Evolutionary conservation across 2,888 invertebrate species (phyloP).

Genomic region (Plagodis dolabraria): DNA sequence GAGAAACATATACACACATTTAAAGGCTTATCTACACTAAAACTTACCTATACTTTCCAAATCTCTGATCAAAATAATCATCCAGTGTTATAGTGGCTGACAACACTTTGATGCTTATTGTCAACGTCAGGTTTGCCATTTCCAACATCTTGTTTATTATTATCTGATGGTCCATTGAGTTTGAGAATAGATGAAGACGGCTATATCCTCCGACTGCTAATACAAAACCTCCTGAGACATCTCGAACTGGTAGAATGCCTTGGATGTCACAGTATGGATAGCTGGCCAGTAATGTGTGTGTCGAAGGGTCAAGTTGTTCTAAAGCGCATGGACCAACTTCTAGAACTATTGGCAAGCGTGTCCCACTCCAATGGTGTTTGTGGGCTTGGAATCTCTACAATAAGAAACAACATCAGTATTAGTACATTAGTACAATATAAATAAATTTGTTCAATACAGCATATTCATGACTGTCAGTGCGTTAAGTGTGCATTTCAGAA

Average conservation of each 20-base stretch:
- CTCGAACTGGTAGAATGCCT: slow-evolving; percentile 88
- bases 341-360: slow-evolving; percentile 92
- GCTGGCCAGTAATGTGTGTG: slow-evolving; percentile 90
- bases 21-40: neutral
- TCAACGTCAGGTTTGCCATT: slow-evolving; percentile 91
- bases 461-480: too few relatives aligned
- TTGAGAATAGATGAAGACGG: slow-evolving; percentile 95
- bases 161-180: slow-evolving; percentile 91
- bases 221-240: slow-evolving; percentile 96
- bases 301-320: slow-evolving; percentile 95
- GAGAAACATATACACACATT: too few relatives aligned
- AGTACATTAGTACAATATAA: too few relatives aligned
- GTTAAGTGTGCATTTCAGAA: too few relatives aligned
- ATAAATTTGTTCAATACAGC: too few relatives aligned
- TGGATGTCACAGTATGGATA: slow-evolving; percentile 79
- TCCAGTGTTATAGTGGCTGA: slow-evolving; percentile 93
- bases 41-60: slow-evolving; percentile 95
- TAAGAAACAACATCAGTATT: neutral
- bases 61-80: slow-evolving; percentile 93
- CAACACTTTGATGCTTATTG: slow-evolving; percentile 92
- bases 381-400: slow-evolving; percentile 93
- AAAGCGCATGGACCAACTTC: slow-evolving; percentile 97
- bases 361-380: slow-evolving; percentile 99
- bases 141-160: slow-evolving; percentile 95
- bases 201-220: slow-evolving; percentile 96